These are phyloP conservation scores for Stictocephala bisonia DNA, from an alignment of 2,888 invertebrate genomes.

Conservation along the genomic window DNA sequence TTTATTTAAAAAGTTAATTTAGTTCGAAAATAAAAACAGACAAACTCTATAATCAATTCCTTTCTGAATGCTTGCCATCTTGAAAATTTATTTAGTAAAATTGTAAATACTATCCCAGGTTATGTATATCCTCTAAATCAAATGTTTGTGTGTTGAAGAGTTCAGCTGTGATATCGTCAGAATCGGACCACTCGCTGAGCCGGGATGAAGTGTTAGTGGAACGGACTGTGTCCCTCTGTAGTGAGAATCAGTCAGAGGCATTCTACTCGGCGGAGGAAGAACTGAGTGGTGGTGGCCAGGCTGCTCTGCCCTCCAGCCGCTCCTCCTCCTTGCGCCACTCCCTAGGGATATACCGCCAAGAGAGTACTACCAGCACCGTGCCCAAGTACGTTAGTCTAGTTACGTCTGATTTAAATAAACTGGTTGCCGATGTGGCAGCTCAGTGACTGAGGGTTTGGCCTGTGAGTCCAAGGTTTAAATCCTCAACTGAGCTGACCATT, in stretches of 20 bases:
- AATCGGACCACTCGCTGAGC: conserved; percentile 55
- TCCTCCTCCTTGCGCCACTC: conserved; percentile 60
- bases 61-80: no score
- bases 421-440: no score
- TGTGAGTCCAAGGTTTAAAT: conserved; percentile 9
- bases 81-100: no score
- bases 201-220: conserved; percentile 68
- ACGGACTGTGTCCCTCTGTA: conserved; percentile 87
- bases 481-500: no score
- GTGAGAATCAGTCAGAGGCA: conserved; percentile 91
- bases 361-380: conserved; percentile 38
- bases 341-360: conserved; percentile 49
- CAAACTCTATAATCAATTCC: no score
- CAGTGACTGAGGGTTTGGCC: no score
- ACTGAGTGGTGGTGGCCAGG: conserved; percentile 65
- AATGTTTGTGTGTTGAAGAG: no score
- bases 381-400: conserved; percentile 17
- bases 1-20: no score
- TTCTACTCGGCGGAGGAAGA: conserved; percentile 96
- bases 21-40: no score
- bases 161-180: conserved; percentile 54
- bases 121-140: no score
- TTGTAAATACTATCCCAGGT: no score
- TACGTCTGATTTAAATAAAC: not conserved
- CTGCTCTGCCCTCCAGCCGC: conserved; percentile 54